Conservation (phyloP, 2,113 vertebrate species). For the Hippocampus barbouri region DNA sequence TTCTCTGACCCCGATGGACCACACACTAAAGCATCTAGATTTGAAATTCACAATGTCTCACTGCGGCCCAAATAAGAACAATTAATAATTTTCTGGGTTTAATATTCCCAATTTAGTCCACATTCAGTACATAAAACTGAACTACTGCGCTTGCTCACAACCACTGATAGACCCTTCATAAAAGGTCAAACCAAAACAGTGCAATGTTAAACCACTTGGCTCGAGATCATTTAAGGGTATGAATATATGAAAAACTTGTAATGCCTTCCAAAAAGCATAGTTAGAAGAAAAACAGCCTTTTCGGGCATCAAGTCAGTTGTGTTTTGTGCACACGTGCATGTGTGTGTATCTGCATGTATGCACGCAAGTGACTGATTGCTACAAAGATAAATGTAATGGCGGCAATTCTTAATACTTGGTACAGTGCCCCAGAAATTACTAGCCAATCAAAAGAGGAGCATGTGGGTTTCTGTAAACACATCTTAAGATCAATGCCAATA, state of each 20-base stretch:
- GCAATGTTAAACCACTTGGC: constrained; percentile 1
- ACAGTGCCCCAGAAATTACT: no score
- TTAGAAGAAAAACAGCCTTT: not conserved
- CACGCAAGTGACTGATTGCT: no score
- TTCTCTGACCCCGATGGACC: not conserved
- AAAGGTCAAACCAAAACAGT: constrained; percentile 4
- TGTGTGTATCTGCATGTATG: not conserved
- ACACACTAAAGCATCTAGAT: not conserved
- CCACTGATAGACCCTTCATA: constrained; percentile 4
- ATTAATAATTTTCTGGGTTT: no score
- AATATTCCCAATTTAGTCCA: no score
- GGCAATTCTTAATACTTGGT: no score
- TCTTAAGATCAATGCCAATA: no score
- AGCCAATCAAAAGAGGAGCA: no score
- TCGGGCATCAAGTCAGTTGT: not conserved
- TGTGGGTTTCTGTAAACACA: no score
- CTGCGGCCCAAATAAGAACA: not conserved
- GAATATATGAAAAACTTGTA: no score
- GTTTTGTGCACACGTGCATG: not conserved
- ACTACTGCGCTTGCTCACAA: constrained; percentile 4
- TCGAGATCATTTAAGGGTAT: not conserved
- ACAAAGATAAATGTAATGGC: no score
- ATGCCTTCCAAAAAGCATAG: not conserved
- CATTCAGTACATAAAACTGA: not conserved
- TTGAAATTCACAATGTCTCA: not conserved